These are phyloP conservation scores for Drosophila limbata DNA, from an alignment of 2,888 invertebrate species.

Conservation along the genomic window DNA sequence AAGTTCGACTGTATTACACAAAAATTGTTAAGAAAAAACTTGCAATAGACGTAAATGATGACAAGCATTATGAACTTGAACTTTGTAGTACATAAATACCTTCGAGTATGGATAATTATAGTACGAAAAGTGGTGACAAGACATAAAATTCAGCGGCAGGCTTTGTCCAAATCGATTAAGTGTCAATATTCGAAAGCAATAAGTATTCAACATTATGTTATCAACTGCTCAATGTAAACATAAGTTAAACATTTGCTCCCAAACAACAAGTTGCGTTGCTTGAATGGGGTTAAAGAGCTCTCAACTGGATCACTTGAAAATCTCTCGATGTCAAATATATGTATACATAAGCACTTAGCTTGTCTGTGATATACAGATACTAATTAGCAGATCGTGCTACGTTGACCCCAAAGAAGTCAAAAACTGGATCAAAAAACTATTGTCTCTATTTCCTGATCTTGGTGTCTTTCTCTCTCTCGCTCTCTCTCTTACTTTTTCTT, in stretches of 20 bases:
- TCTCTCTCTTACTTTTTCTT: background rate
- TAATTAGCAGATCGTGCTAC: slow-evolving; percentile 46
- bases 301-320: slow-evolving; percentile 28
- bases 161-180: background rate
- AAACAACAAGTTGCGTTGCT: background rate
- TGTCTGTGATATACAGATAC: slow-evolving; percentile 21
- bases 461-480: background rate
- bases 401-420: slow-evolving; percentile 21
- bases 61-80: slow-evolving; percentile 8
- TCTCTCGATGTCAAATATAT: slow-evolving; percentile 15
- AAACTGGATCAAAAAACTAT: slow-evolving; percentile 28
- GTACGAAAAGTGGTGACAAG: background rate
- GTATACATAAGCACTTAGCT: slow-evolving; percentile 35
- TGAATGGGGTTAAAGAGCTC: slow-evolving; percentile 20
- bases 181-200: background rate
- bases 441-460: background rate
- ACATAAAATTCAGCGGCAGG: background rate
- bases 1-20: too few species aligned
- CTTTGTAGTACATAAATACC: background rate
- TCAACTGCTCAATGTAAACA: background rate
- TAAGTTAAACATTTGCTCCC: background rate
- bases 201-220: background rate
- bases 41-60: background rate
- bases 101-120: background rate
- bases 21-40: background rate